Evolutionary conservation across 2,113 vertebrate species (phyloP).

Genomic region (Scatophagus argus): DNA sequence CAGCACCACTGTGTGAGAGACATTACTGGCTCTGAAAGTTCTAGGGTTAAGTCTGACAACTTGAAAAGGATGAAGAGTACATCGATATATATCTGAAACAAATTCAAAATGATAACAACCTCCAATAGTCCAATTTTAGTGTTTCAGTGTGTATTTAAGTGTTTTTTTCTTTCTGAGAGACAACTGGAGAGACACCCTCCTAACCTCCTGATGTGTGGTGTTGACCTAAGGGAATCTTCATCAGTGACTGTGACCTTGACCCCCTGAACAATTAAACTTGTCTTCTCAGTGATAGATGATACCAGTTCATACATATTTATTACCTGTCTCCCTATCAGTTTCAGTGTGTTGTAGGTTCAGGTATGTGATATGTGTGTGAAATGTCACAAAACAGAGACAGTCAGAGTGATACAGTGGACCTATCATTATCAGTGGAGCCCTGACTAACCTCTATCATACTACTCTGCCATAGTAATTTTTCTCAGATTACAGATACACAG

Average conservation of each 20-base stretch:
- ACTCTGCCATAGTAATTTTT: too few relatives aligned
- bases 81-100: not conserved
- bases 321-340: not conserved
- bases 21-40: constrained; percentile 90
- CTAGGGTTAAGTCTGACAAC: constrained; percentile 74
- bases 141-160: too few relatives aligned
- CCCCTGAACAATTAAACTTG: not conserved
- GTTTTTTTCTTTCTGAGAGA: too few relatives aligned
- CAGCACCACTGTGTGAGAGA: constrained; percentile 95
- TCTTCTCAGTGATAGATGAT: not conserved
- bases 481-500: too few relatives aligned
- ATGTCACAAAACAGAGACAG: not conserved
- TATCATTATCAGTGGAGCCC: not conserved
- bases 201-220: too few relatives aligned
- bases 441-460: too few relatives aligned
- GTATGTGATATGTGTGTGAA: not conserved
- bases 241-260: not conserved
- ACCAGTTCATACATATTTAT: too few relatives aligned
- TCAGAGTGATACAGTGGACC: not conserved
- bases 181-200: too few relatives aligned
- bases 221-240: not conserved
- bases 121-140: not conserved
- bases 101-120: too few relatives aligned
- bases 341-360: not conserved
- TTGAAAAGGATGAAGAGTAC: not conserved